Evolutionary conservation across 2,888 invertebrate genomes (phyloP), one percentile per base, ranked within the genome.

Genomic region (Microctonus aethiopoides): DNA sequence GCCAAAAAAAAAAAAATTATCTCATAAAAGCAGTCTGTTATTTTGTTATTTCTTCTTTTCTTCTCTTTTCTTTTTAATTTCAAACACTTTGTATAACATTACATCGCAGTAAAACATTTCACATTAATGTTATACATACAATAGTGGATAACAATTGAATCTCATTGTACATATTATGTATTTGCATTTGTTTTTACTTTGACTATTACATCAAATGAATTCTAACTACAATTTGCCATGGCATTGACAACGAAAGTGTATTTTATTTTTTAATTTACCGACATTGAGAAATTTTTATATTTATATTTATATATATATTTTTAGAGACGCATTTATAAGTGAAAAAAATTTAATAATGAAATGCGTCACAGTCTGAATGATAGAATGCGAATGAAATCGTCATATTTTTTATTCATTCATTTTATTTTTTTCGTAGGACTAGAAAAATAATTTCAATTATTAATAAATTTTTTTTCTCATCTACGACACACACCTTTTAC

Each of bases 391-490:
- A 46, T 7, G 5, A 2, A 6, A 20, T 46, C 7, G 9, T 0
- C 6, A 36, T 5, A 29, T 3, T 29, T 29, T 29, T 29, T 29
- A 29, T 29, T 29, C 7, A 5, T 29, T 29, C 7, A 5, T 29
- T 29, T 29, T 29, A 29, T 29, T 41, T 22, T 66, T 36, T 59
- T 60, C 57, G 46, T 70, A 54, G 68, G 63, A 67, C 72, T 75
- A 72, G 70, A 72, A 75, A 75, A 75, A 75, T 75, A 72, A 74
- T 72, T 72, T 72, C 66, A 66, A 71, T 67, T 41, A 51, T 61
- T 62, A 52, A 20, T 64, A 57, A 51, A 69, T 52, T 46, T 64
- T 68, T 61, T 57, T 29, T 26, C n/a, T 4, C 5, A 13, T 24
- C 11, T 39, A 26, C 16, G 10, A 41, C 11, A 9, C 11, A 32